These are phyloP conservation scores for Salmo trutta DNA, from an alignment of 2,797 vertebrate genomes.

Conservation along the genomic window DNA sequence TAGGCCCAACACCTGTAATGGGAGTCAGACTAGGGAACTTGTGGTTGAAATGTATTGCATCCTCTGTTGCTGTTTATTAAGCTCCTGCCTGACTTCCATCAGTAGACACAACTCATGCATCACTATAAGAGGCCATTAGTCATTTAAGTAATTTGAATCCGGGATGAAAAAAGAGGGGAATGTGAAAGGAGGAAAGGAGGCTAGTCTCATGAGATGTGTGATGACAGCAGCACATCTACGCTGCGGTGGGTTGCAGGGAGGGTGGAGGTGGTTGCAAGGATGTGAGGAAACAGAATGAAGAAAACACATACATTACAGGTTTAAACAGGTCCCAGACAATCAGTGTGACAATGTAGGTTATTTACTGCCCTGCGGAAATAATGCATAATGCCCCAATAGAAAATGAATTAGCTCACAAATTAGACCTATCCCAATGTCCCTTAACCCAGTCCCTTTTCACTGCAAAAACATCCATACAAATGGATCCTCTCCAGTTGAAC, in stretches of 20 bases:
- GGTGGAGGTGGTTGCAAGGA: slow-evolving; percentile 20
- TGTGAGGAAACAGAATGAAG: slow-evolving; percentile 13
- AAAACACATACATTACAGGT: background rate
- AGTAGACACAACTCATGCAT: slow-evolving; percentile 54
- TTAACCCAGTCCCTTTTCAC: background rate
- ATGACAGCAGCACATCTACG: slow-evolving; percentile 23
- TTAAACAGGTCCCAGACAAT: slow-evolving; percentile 14
- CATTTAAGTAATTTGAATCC: slow-evolving; percentile 51
- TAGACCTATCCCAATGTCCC: slow-evolving; percentile 2
- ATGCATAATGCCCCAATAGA: slow-evolving; percentile 1
- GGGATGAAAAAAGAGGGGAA: slow-evolving; percentile 4
- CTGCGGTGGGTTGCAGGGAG: slow-evolving; percentile 7
- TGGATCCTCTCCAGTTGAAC: background rate
- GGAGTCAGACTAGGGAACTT: slow-evolving; percentile 37
- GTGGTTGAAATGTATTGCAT: slow-evolving; percentile 51
- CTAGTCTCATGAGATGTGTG: slow-evolving; percentile 27
- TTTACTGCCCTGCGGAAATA: background rate
- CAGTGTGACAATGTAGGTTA: slow-evolving; percentile 12
- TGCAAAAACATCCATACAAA: background rate
- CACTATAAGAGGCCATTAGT: slow-evolving; percentile 50
- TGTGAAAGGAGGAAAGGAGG: slow-evolving; percentile 10
- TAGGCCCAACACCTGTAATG: slow-evolving; percentile 58
- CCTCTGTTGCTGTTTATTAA: slow-evolving; percentile 49
- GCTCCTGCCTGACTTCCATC: slow-evolving; percentile 36
- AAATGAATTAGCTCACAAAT: slow-evolving; percentile 5